phyloP scores from a whole-genome alignment of 2,888 invertebrate species.

The Elaeidobius kamerunicus region DNA sequence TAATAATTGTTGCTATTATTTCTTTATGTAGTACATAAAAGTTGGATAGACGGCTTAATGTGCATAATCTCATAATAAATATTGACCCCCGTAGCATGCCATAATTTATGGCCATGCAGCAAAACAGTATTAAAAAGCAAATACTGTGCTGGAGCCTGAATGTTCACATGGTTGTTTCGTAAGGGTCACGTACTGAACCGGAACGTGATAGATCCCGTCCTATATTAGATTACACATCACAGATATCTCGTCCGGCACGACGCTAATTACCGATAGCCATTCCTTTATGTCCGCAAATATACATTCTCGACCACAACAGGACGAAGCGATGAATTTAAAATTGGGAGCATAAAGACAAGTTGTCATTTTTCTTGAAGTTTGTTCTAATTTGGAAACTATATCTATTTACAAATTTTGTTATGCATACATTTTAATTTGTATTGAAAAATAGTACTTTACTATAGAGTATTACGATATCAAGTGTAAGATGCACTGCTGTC shows the following conservation, averaged over 20 bases:
- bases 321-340: constrained; percentile 26
- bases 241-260: constrained; percentile 37
- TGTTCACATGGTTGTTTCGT: constrained; percentile 47
- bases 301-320: constrained; percentile 24
- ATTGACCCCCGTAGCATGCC: constrained; percentile 27
- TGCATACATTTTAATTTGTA: no score
- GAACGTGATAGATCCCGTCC: constrained; percentile 50
- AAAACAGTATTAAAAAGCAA: constrained; percentile 40
- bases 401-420: no score
- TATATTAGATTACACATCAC: constrained; percentile 50
- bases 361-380: no score
- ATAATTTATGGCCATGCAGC: constrained; percentile 27
- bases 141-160: constrained; percentile 38
- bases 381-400: no score
- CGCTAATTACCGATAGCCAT: constrained; percentile 31
- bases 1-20: no score
- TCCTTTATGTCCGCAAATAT: constrained; percentile 32
- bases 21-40: no score
- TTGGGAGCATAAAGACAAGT: constrained; percentile 9
- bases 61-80: constrained; percentile 25
- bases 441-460: no score
- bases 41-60: constrained; percentile 22
- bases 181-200: constrained; percentile 48
- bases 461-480: no score
- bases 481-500: no score